These are phyloP conservation scores for Lagorchestes hirsutus DNA, from an alignment of 2,797 vertebrate species.

Conservation along the genomic window DNA sequence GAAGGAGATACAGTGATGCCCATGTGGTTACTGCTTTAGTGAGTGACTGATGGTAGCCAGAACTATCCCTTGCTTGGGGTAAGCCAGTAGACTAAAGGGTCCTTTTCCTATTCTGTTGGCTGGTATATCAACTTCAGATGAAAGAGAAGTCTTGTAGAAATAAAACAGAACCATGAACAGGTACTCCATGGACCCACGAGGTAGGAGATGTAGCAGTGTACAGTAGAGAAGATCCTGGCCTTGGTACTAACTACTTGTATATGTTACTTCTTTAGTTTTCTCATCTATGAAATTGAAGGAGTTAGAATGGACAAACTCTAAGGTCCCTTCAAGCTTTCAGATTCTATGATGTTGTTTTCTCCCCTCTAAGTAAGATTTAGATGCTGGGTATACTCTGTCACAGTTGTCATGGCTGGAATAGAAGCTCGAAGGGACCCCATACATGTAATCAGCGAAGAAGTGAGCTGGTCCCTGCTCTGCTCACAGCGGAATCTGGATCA, in stretches of 20 bases:
- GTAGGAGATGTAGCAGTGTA: neutral
- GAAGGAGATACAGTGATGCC: neutral
- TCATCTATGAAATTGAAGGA: neutral
- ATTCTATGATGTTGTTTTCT: neutral
- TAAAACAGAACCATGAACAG: neutral
- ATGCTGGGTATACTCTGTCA: neutral
- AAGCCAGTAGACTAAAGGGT: neutral
- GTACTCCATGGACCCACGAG: neutral
- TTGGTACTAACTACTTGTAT: neutral
- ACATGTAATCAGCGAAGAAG: neutral
- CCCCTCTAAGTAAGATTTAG: neutral
- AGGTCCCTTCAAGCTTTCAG: neutral
- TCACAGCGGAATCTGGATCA: neutral
- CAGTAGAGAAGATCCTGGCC: neutral
- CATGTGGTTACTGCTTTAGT: neutral
- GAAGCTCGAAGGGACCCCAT: neutral
- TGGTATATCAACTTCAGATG: neutral
- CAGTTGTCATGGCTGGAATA: neutral
- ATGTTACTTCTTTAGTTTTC: neutral
- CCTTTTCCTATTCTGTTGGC: neutral
- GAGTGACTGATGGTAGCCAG: neutral
- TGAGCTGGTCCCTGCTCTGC: constrained; percentile 3
- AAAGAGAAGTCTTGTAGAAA: neutral
- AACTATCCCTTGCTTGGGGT: neutral
- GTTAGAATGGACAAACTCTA: neutral